Conservation (phyloP, 2,888 invertebrate species). For the Phortica magna region DNA sequence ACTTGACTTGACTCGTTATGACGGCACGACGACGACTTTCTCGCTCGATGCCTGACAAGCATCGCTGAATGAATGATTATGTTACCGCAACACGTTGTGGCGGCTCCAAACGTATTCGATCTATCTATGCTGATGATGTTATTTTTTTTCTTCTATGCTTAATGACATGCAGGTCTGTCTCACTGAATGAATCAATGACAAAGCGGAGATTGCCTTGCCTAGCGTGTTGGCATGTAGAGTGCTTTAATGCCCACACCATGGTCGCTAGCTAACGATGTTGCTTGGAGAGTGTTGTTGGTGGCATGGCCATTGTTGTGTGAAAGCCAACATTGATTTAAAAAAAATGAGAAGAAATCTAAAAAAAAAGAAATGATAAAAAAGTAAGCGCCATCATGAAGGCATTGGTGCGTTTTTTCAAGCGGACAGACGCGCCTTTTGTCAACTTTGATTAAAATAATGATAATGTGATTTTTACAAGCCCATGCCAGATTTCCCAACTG, state of each 20-base stretch:
- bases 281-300: neutral
- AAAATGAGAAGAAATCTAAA: neutral
- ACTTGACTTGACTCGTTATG: too few relatives aligned
- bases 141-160: slow-evolving; percentile 1
- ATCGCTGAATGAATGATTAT: slow-evolving; percentile 18
- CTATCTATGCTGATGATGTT: neutral
- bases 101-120: neutral
- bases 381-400: neutral
- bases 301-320: neutral
- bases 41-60: slow-evolving; percentile 5
- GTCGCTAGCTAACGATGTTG: neutral
- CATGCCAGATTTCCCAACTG: neutral
- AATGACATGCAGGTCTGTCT: slow-evolving; percentile 22
- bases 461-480: neutral
- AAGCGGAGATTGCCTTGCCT: neutral
- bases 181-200: slow-evolving; percentile 12
- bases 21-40: neutral
- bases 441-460: slow-evolving; percentile 22
- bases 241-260: neutral
- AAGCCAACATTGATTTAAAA: slow-evolving; percentile 23
- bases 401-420: neutral
- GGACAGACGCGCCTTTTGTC: neutral
- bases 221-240: neutral
- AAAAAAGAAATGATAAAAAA: too few relatives aligned
- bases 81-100: neutral